Percentiles rank a stretch among this genome's conserved stretches.
Evolutionary conservation across 2,888 invertebrate species (phyloP).

Genomic region (Choristoneura rosaceana): DNA sequence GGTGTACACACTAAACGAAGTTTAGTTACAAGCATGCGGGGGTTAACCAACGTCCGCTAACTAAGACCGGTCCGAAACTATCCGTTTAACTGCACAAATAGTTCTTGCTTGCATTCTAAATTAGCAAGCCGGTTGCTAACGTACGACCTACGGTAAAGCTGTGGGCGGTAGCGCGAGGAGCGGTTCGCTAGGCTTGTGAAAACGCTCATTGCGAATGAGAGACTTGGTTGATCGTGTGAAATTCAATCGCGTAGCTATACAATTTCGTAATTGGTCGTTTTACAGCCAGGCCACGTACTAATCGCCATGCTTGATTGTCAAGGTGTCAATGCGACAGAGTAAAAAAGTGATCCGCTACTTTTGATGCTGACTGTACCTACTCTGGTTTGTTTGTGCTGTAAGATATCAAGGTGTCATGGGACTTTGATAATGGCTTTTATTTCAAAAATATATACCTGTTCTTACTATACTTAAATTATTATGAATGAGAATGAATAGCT

Average conservation of each 20-base stretch:
- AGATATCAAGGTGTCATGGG: too few relatives aligned
- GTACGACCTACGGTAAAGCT: slow-evolving; percentile 47
- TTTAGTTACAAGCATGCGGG: slow-evolving; percentile 14
- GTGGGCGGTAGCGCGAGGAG: slow-evolving; percentile 22
- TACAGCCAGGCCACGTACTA: too few relatives aligned
- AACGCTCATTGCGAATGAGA: neutral
- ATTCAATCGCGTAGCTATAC: neutral
- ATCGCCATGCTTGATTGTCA: too few relatives aligned
- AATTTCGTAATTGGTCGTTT: too few relatives aligned
- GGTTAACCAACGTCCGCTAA: slow-evolving; percentile 49
- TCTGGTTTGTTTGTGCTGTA: too few relatives aligned
- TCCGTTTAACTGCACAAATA: slow-evolving; percentile 62
- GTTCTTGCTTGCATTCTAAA: slow-evolving; percentile 66
- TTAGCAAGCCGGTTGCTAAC: slow-evolving; percentile 53
- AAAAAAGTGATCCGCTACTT: too few relatives aligned
- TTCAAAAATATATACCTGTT: too few relatives aligned
- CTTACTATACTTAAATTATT: too few relatives aligned
- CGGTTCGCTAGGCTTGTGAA: neutral
- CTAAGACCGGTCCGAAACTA: slow-evolving; percentile 45
- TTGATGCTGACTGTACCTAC: too few relatives aligned
- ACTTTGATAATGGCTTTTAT: too few relatives aligned
- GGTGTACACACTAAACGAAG: neutral
- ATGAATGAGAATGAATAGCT: too few relatives aligned
- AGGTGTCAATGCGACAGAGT: too few relatives aligned
- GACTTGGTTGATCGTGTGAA: neutral